A percentile compares a stretch with the other conserved stretches of the same genome.
These are phyloP conservation scores for Tarsius wallacei DNA, from an alignment of 2,797 vertebrate genomes.

Conservation along the genomic window DNA sequence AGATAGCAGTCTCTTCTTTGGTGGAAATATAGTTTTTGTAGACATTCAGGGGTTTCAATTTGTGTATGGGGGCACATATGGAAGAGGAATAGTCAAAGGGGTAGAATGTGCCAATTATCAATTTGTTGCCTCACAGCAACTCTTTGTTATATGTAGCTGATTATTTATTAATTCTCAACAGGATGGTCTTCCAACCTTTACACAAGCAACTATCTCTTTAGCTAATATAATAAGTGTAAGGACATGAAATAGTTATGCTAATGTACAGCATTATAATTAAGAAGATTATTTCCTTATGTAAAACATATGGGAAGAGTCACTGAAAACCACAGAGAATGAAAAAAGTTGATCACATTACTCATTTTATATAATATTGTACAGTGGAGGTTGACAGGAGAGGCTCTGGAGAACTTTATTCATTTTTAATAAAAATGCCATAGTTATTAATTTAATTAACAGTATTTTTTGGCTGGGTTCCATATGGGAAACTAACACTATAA, in stretches of 20 bases:
- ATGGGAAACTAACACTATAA: background rate
- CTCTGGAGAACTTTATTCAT: background rate
- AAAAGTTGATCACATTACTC: background rate
- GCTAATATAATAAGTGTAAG: background rate
- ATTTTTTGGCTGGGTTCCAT: background rate
- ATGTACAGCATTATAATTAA: background rate
- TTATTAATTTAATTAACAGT: background rate
- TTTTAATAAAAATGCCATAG: background rate
- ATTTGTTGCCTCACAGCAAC: background rate
- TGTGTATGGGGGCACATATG: background rate
- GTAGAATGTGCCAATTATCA: background rate
- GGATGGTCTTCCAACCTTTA: background rate
- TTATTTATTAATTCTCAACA: constrained; percentile 26
- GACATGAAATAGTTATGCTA: background rate
- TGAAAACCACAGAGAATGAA: constrained; percentile 6
- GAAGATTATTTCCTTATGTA: constrained; percentile 8
- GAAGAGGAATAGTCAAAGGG: background rate
- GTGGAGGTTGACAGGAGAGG: background rate
- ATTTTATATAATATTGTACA: constrained; percentile 29
- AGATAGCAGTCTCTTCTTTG: background rate
- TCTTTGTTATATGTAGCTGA: background rate
- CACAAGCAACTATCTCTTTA: background rate
- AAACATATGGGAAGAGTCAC: background rate
- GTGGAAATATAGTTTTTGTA: background rate
- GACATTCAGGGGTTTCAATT: constrained; percentile 39